Evolutionary conservation across 2,797 vertebrate genomes (phyloP), one percentile per base, ranked within the genome.

Genomic region (Myioborus miniatus): DNA sequence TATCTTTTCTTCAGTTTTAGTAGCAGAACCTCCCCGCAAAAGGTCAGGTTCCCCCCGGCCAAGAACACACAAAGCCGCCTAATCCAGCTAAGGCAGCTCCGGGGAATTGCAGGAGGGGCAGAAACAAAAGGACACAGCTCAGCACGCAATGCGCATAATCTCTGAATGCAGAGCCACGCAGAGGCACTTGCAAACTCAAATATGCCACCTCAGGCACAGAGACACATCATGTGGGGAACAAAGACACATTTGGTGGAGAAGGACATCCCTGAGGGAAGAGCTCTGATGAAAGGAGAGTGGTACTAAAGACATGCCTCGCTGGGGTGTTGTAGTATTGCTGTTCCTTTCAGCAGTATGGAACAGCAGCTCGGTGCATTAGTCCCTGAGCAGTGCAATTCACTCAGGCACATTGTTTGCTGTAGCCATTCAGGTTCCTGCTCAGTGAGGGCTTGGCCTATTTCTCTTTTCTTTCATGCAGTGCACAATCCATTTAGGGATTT

Each of bases 401-500:
- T 71, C 71, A 34, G 64, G 62, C 87, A 75, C 87, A 36, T 82
- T 86, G 94, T 75, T 43, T 83, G 90, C 83, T 94, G 83, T 8
- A 89, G 93, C 83, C 91, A 89, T 95, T 92, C 89, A 87, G 94
- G 70, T 91, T 88, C 60, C 90, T 93, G 88, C 59, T 55, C 81
- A 77, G 60, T 12, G 29, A 32, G 4, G 81, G 90, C 82, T 95
- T 97, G 87, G 92, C 83, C 79, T 94, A 91, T 94, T 96, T 96
- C 90, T 69, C 79, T 95, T 94, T 90, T 77, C 84, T 94, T 95
- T 91, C 83, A 91, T 83, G 83, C 89, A 86, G 39, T 21, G n/a
- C 71, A 75, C 89, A 96, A 96, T 96, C 96, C 96, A 96, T 97
- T 97, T 96, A 96, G 95, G 96, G 96, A 97, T 97, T 97, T 96